A percentile compares a stretch with the other conserved stretches of the same genome.
Evolutionary conservation across 2,888 invertebrate genomes (phyloP).

Genomic region (Dolichomitus sp.): DNA sequence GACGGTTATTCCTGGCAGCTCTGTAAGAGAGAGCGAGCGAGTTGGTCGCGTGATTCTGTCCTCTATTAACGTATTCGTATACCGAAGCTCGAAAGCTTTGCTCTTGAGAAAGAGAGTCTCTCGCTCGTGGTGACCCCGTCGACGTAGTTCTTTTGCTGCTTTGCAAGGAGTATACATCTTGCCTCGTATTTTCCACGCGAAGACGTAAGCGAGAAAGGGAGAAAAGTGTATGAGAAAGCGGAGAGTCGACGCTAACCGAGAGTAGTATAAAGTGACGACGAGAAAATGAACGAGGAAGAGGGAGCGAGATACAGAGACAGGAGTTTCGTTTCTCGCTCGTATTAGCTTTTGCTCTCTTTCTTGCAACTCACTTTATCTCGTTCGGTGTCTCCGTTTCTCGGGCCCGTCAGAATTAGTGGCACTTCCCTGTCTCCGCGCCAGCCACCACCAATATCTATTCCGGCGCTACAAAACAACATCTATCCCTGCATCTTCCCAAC

Average conservation of each 20-base stretch:
- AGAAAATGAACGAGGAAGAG: conserved; percentile 60
- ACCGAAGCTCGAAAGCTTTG: conserved; percentile 70
- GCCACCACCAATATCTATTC: conserved; percentile 87
- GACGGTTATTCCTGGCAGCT: conserved; percentile 84
- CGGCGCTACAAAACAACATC: conserved; percentile 85
- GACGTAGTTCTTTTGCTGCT: conserved; percentile 44
- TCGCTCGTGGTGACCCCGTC: conserved; percentile 45
- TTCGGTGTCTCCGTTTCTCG: conserved; percentile 59
- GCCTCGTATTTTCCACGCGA: conserved; percentile 25
- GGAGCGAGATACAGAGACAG: conserved; percentile 47
- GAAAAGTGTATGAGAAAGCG: conserved; percentile 32
- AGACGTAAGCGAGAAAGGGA: conserved; percentile 24
- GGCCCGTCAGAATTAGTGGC: conserved; percentile 86
- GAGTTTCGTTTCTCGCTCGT: conserved; percentile 19
- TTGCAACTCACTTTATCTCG: conserved; percentile 67
- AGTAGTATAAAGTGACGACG: conserved; percentile 43
- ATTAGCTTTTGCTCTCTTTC: conserved; percentile 50
- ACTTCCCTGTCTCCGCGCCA: conserved; percentile 85
- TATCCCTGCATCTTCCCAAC: conserved; percentile 78
- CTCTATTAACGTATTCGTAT: conserved; percentile 78
- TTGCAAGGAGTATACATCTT: conserved; percentile 39
- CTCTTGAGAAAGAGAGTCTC: conserved; percentile 42
- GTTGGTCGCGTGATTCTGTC: conserved; percentile 72
- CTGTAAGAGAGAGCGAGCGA: conserved; percentile 37
- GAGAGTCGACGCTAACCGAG: conserved; percentile 50